Base-by-base conservation (phyloP, 2,888 invertebrate genomes). In the Seira ritae region DNA sequence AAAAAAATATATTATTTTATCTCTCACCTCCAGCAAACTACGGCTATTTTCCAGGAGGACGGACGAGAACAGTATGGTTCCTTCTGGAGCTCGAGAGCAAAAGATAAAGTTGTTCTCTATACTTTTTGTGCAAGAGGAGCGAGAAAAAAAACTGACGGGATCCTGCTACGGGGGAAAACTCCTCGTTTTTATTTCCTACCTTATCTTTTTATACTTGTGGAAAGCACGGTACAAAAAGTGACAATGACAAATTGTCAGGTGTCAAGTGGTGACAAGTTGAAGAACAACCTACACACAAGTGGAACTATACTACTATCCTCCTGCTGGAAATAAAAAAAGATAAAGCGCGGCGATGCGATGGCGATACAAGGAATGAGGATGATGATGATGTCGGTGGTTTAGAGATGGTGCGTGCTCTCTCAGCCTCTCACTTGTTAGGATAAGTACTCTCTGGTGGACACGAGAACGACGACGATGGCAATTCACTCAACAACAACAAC, bases 161-260 rank as follows among this genome's bases (percentile, higher is more conserved):
- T n/a, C n/a, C n/a, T n/a, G n/a, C n/a, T n/a, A n/a, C n/a, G n/a
- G n/a, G n/a, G n/a, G 42, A 42, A 12, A 42, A 42, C 42, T 42
- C 42, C 4, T 4, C 42, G 42, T 42, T 42, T 42, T 42, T 42
- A 42, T 42, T 42, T 42, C 42, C 42, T 42, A 42, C 42, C 42
- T 42, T 42, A 42, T 42, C 42, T 42, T 12, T 42, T 12, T n/a
- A 4, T 42, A 42, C 42, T 42, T 42, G 42, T 12, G 12, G 42
- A 42, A 42, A 8, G 42, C 42, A 42, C 42, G 12, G 6, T 42
- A 42, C 77, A 71, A 68, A n/a, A 75, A 70, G 80, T 60, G 74
- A 80, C 80, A 80, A 80, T 80, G 80, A 80, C 74, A 80, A 80
- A 80, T 80, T 46, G 74, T 80, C 74, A 74, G 70, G 80, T 70